Conservation (phyloP, 2,888 invertebrate genomes). For the Phyto melanocephala region DNA sequence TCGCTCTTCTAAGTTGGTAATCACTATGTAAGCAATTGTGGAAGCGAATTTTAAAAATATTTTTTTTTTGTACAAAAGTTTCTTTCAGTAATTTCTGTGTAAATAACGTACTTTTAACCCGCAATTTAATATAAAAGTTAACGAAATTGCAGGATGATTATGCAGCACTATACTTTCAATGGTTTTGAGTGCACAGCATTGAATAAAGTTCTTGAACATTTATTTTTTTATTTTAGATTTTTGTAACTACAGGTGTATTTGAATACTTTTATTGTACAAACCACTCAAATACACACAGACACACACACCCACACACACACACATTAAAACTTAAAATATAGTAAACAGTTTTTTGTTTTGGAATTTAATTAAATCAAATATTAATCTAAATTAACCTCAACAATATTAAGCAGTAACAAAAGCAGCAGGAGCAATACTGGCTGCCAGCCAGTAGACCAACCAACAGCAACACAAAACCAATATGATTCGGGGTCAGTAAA, state of each 20-base stretch:
- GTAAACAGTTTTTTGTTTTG: constrained; percentile 13
- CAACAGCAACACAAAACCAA: constrained; percentile 2
- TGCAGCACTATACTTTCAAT: not conserved
- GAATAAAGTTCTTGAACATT: constrained; percentile 21
- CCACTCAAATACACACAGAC: not conserved
- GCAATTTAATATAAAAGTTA: constrained; percentile 10
- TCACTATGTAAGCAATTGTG: too few species aligned
- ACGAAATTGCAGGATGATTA: constrained; percentile 18
- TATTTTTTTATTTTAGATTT: not conserved
- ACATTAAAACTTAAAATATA: not conserved
- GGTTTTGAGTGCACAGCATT: constrained; percentile 1
- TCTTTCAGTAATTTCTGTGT: too few species aligned
- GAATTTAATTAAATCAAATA: constrained; percentile 62
- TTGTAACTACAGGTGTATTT: not conserved
- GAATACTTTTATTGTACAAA: not conserved
- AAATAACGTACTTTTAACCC: not conserved
- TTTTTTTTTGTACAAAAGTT: too few species aligned
- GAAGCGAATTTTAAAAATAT: too few species aligned
- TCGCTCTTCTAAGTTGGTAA: too few species aligned
- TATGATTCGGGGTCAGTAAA: constrained; percentile 29
- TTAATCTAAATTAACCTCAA: constrained; percentile 57
- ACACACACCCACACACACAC: not conserved
- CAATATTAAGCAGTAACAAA: constrained; percentile 35
- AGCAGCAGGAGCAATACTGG: not conserved
- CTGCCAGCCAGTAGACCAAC: not conserved